Percentiles rank a stretch among this genome's conserved stretches.
phyloP scores from a whole-genome alignment of 2,797 vertebrate species.

The Xyrichtys novacula region DNA sequence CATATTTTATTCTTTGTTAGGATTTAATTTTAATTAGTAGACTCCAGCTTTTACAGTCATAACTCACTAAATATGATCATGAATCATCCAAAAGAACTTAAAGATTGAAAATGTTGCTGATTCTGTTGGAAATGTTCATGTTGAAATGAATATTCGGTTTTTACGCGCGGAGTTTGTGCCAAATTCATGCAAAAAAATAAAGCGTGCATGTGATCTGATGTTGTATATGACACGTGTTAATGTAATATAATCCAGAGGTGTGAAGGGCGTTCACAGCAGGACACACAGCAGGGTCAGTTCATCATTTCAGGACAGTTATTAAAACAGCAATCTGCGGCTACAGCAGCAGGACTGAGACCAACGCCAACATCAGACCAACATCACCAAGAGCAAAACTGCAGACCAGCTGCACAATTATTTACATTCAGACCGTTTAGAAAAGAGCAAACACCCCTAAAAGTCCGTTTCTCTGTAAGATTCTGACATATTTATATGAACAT shows the following conservation, averaged over 20 bases:
- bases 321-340: conserved; percentile 46
- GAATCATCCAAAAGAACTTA: not conserved
- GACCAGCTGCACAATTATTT: not conserved
- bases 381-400: not conserved
- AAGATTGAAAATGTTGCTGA: not conserved
- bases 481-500: no score
- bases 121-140: not conserved
- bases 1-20: not conserved
- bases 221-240: conserved; percentile 44
- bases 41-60: not conserved
- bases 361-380: not conserved
- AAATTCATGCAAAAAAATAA: not conserved
- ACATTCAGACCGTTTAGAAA: not conserved
- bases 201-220: conserved; percentile 2
- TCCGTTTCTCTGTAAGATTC: not conserved
- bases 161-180: not conserved
- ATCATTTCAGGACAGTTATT: conserved; percentile 61
- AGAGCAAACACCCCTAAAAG: not conserved
- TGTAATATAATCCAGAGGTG: conserved; percentile 60
- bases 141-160: not conserved
- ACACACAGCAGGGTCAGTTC: conserved; percentile 36
- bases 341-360: conserved; percentile 5
- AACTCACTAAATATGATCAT: not conserved
- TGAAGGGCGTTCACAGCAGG: conserved; percentile 32
- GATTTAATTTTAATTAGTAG: not conserved